Percentiles rank a stretch among this genome's conserved stretches.
These are phyloP conservation scores for Glaucopsyche alexis DNA, from an alignment of 2,888 invertebrate genomes.

Conservation along the genomic window DNA sequence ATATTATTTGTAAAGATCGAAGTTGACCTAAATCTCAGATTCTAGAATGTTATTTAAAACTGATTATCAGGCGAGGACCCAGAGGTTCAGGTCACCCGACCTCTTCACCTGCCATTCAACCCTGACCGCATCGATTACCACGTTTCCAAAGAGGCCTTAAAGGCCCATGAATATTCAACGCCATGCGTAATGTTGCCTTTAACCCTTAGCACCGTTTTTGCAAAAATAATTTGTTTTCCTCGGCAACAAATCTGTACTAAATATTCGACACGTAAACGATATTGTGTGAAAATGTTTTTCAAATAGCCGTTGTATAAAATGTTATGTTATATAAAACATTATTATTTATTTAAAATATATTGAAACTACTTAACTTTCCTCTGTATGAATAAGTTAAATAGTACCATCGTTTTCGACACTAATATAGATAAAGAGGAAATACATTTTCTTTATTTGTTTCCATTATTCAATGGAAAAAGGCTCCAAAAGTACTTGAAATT, in stretches of 20 bases:
- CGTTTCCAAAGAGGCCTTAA: constrained; percentile 25
- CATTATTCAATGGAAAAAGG: too few species aligned
- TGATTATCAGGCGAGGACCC: constrained; percentile 6
- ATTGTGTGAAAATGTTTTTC: constrained; percentile 4
- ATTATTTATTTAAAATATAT: not conserved
- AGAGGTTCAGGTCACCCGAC: constrained; percentile 19
- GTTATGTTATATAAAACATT: not conserved
- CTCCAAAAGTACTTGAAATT: too few species aligned
- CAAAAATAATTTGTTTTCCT: constrained; percentile 14
- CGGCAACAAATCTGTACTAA: constrained; percentile 15
- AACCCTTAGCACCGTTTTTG: constrained; percentile 1
- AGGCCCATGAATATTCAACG: constrained; percentile 26
- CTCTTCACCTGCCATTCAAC: constrained; percentile 29
- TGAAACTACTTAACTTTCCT: too few species aligned
- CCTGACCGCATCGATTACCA: constrained; percentile 29
- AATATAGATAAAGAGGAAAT: too few species aligned
- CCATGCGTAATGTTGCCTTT: constrained; percentile 21
- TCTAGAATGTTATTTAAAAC: constrained; percentile 6
- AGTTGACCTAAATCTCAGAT: not conserved
- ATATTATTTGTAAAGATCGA: not conserved
- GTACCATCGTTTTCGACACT: too few species aligned
- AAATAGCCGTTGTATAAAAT: constrained; percentile 10
- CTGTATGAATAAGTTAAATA: too few species aligned
- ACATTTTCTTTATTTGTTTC: too few species aligned
- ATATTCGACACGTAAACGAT: constrained; percentile 1